Evolutionary conservation across 2,113 vertebrate species (phyloP).

Genomic region (Gadus macrocephalus): DNA sequence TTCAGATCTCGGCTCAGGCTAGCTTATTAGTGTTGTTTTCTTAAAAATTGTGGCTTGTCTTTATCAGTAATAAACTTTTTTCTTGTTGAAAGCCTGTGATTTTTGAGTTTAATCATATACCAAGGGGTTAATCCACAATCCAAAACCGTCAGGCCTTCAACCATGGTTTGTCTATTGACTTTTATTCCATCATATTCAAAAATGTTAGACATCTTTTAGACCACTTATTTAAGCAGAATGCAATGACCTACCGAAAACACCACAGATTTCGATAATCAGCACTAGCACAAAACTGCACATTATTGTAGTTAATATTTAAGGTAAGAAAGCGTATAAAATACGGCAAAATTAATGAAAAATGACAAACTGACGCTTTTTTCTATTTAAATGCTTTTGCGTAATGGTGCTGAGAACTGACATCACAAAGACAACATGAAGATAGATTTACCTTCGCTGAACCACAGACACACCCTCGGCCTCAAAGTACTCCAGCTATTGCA

Average conservation of each 20-base stretch:
- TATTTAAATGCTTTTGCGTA: constrained; percentile 34
- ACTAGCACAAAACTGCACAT: constrained; percentile 37
- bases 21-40: constrained; percentile 83
- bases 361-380: constrained; percentile 32
- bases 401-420: constrained; percentile 33
- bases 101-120: neutral
- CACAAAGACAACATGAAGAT: neutral
- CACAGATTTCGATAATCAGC: constrained; percentile 19
- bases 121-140: neutral
- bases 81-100: constrained; percentile 66
- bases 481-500: too few relatives aligned
- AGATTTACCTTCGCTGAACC: too few relatives aligned
- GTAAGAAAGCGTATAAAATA: constrained; percentile 63
- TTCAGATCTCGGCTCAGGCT: constrained; percentile 84
- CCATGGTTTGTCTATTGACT: constrained; percentile 4
- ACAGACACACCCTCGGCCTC: too few relatives aligned
- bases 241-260: constrained; percentile 32
- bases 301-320: constrained; percentile 23
- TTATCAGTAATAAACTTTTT: constrained; percentile 80
- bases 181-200: constrained; percentile 61
- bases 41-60: constrained; percentile 81
- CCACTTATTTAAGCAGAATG: constrained; percentile 38
- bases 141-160: neutral
- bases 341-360: constrained; percentile 46
- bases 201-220: constrained; percentile 53